Base-by-base conservation (phyloP, 2,113 vertebrate species). In the Eubucco bourcierii region DNA sequence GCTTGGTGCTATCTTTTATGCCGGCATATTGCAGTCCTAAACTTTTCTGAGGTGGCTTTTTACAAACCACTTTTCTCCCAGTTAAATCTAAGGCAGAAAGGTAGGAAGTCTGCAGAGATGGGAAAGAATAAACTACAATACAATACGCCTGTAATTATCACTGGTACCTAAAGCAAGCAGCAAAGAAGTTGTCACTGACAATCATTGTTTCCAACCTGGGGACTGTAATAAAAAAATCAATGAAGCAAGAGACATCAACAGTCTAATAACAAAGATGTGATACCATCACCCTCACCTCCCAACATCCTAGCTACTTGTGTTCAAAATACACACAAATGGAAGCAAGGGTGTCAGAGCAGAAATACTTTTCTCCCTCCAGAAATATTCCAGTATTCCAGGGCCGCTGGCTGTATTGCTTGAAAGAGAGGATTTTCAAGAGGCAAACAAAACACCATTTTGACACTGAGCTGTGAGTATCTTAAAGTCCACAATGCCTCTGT, bases 211-310 rank as follows among this genome's bases (percentile, higher is more conserved):
- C 88, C 89, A 94, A 98, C 98, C 98, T 98, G 96, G 15, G 91
- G 94, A 97, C 96, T 98, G 98, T 98, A 98, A 99, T 98, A 98
- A 98, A 99, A 98, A 98, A 98, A 98, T 98, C 98, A 99, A 97
- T 95, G 98, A 98, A 98, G 97, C 98, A 98, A 97, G 95, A 93
- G 97, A 98, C 97, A 98, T 98, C 97, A 97, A 97, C 98, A 98
- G 97, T 98, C 96, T 97, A 97, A 97, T 97, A 97, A 97, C 96
- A 98, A 97, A 98, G 95, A 97, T 94, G 94, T 95, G 94, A 97
- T 61, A 67, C 20, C 31, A 71, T 33, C 14, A 58, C 44, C 28
- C 18, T 44, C 31, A 52, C 44, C 55, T 95, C 52, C 29, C 73
- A 46, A 21, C 4, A 39, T 58, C 31, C 13, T 16, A 91, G 55